Percentiles rank a stretch among this genome's conserved stretches.
Evolutionary conservation across 2,797 vertebrate species (phyloP).

Genomic region (Lacerta viridis): DNA sequence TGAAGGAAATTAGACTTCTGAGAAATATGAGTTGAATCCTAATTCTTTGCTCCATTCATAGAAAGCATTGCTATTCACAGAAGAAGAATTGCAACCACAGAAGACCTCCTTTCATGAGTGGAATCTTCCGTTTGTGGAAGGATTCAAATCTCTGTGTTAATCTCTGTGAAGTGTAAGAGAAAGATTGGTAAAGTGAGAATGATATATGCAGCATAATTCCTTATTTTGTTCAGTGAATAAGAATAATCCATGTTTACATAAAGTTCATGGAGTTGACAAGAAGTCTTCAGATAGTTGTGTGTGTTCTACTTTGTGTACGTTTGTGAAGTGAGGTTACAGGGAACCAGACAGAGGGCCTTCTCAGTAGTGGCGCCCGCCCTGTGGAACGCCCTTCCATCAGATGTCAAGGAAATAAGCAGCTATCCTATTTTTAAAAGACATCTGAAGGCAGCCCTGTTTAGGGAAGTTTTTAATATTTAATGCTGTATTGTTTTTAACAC

Average conservation of each 20-base stretch:
- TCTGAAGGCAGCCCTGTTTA: too few relatives aligned
- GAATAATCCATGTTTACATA: background rate
- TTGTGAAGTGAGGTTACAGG: background rate
- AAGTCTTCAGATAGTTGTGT: background rate
- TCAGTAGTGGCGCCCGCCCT: too few relatives aligned
- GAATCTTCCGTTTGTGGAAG: background rate
- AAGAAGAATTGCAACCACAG: background rate
- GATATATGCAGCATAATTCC: background rate
- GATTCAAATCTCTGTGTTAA: background rate
- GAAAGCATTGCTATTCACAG: background rate
- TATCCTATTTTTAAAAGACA: too few relatives aligned
- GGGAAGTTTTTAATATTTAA: too few relatives aligned
- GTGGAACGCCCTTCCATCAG: too few relatives aligned
- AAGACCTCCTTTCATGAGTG: background rate
- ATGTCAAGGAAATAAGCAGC: too few relatives aligned
- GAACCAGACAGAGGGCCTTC: too few relatives aligned
- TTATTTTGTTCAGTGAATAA: background rate
- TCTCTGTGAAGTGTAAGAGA: background rate
- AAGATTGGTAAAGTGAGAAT: constrained; percentile 1
- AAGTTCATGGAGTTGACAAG: background rate
- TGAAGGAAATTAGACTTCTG: background rate
- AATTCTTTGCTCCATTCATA: background rate
- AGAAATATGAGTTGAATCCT: background rate
- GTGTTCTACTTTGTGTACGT: background rate
- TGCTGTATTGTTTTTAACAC: too few relatives aligned